Base-by-base conservation (phyloP, 2,113 vertebrate genomes). In the Engystomops pustulosus region DNA sequence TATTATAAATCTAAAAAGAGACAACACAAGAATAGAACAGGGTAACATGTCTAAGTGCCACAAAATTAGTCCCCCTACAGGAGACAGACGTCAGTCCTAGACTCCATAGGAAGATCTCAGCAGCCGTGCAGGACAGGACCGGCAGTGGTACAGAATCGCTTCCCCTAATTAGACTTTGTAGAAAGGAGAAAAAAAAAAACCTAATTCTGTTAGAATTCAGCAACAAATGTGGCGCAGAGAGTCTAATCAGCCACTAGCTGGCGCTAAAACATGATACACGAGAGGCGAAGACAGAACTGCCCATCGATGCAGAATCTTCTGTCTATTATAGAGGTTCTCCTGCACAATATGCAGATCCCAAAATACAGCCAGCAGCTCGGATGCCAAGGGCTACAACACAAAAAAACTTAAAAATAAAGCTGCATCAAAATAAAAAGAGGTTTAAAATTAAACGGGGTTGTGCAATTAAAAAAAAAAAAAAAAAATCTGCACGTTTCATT, bases 1-100 rank as follows among this genome's bases (percentile, higher is more conserved):
- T 78, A 60, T 78, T 78, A 78, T 60, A 60, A 78, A 78, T 60
- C 75, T 78, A 60, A 58, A 53, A 62, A 62, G 6, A 11, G 4
- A 77, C 34, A 77, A 76, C 49, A 76, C 49, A 55, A 51, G 14
- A 17, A 27, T 1, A 8, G 8, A 20, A 51, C 47, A 58, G 20
- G 38, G 23, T 3, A 58, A 34, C 6, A 51, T 74, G 6, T 25
- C 11, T 72, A 74, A 30, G 71, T 49, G 44, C 71, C 68, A 71
- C 68, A 6, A 20, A 9, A 11, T n/a, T 34, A 38, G 68, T 6
- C 38, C 41, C 6, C 69, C 51, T n/a, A 4, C 53, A 25, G 41
- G 11, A 20, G 45, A 41, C 67, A 70, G 17, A 44, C 20, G 36
- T 4, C 38, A 45, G 69, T n/a, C n/a, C n/a, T n/a, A n/a, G n/a